phyloP scores from a whole-genome alignment of 2,113 vertebrate genomes.

The Dolichotis patagonum region DNA sequence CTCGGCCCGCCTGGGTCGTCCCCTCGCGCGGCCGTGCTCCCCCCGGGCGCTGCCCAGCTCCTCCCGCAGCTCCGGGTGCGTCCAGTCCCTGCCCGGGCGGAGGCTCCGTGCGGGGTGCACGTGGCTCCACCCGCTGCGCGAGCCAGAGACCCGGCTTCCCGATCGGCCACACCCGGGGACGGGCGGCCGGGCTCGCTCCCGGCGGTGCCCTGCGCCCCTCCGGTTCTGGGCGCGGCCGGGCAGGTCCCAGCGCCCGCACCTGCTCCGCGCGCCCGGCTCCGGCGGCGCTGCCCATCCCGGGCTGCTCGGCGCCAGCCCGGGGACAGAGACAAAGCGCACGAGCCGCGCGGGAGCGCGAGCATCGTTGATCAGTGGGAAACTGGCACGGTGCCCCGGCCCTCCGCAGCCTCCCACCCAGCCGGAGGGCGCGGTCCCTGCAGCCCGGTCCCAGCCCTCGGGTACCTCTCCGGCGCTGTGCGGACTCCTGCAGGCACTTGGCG shows the following conservation, averaged over 20 bases:
- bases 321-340: conserved; percentile 78
- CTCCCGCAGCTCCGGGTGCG: conserved; percentile 42
- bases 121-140: neutral
- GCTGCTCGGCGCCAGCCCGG: neutral
- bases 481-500: conserved; percentile 30
- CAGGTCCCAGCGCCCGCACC: neutral
- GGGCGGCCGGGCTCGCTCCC: neutral
- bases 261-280: neutral
- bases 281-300: neutral
- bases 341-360: conserved; percentile 62
- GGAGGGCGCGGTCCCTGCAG: neutral
- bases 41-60: conserved; percentile 72
- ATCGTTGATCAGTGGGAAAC: conserved; percentile 66
- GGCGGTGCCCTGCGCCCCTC: neutral
- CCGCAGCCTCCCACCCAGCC: conserved; percentile 59
- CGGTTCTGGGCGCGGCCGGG: neutral
- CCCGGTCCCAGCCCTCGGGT: neutral
- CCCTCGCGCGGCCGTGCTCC: too few species aligned
- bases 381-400: conserved; percentile 72
- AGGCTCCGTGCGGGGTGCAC: neutral
- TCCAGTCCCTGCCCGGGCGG: conserved; percentile 32
- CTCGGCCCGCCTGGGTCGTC: too few species aligned
- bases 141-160: neutral
- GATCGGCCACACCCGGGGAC: neutral
- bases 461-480: conserved; percentile 4